These are phyloP conservation scores for Hoplodrina blanda DNA, from an alignment of 2,888 invertebrate species.

Conservation along the genomic window DNA sequence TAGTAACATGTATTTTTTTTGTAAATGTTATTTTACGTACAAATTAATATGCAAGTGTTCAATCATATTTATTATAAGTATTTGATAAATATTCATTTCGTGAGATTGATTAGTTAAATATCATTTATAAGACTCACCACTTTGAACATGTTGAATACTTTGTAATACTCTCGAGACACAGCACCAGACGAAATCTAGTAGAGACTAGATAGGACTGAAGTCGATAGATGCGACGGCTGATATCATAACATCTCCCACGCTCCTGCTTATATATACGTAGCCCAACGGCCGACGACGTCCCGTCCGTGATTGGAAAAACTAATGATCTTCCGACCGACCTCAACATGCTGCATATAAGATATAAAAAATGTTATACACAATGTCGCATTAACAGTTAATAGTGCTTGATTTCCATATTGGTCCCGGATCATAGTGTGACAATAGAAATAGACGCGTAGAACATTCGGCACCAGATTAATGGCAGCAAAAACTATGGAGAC, in stretches of 20 bases:
- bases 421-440: conserved; percentile 78
- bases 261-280: conserved; percentile 80
- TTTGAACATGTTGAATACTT: conserved; percentile 78
- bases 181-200: conserved; percentile 77
- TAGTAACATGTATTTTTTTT: too few relatives aligned
- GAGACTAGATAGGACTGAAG: conserved; percentile 80
- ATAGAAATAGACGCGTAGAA: conserved; percentile 66
- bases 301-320: conserved; percentile 86
- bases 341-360: conserved; percentile 76
- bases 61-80: too few relatives aligned
- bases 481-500: conserved; percentile 68
- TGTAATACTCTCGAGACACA: conserved; percentile 48
- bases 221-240: conserved; percentile 66
- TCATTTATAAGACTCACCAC: conserved; percentile 75
- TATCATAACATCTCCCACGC: conserved; percentile 59
- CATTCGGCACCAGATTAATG: conserved; percentile 69
- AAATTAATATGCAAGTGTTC: too few relatives aligned
- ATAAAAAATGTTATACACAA: conserved; percentile 78
- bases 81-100: too few relatives aligned
- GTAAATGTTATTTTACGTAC: too few relatives aligned
- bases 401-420: conserved; percentile 84
- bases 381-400: conserved; percentile 87
- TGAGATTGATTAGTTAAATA: not conserved
- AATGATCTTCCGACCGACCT: conserved; percentile 77
- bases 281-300: conserved; percentile 66